Conservation (phyloP, 2,113 vertebrate species). For the Miniopterus natalensis region DNA sequence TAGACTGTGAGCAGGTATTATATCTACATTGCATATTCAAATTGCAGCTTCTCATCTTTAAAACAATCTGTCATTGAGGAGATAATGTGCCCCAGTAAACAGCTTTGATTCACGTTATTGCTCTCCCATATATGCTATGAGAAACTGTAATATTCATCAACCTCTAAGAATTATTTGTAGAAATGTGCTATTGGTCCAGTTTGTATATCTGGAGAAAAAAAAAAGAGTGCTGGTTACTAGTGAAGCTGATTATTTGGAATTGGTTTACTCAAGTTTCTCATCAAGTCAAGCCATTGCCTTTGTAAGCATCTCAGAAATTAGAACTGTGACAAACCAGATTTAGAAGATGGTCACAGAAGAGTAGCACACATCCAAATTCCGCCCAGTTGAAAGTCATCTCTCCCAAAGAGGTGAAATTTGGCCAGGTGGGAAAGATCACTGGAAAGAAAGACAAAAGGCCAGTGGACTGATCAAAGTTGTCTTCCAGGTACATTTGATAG, state of each 20-base stretch:
- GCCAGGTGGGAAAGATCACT: not conserved
- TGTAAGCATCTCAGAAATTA: conserved; percentile 34
- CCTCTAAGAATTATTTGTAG: conserved; percentile 31
- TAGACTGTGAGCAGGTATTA: conserved; percentile 63
- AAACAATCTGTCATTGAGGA: conserved; percentile 25
- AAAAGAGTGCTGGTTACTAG: not conserved
- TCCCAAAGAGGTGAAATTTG: not conserved
- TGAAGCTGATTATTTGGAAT: conserved; percentile 27
- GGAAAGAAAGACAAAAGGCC: conserved; percentile 12
- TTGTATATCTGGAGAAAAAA: not conserved
- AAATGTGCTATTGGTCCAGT: not conserved
- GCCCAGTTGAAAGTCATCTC: not conserved
- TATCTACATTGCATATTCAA: conserved; percentile 20
- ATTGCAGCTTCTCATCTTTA: conserved; percentile 24
- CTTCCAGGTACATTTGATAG: not conserved
- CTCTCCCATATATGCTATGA: conserved; percentile 3
- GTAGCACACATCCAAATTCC: not conserved
- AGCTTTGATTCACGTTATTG: not conserved
- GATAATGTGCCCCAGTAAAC: not conserved
- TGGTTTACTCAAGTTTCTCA: conserved; percentile 1
- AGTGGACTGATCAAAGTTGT: not conserved
- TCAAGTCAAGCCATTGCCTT: not conserved
- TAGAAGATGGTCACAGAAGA: not conserved
- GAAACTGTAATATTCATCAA: not conserved
- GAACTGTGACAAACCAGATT: not conserved